Conservation (phyloP, 2,888 invertebrate genomes). For the Diachrysia chrysitis region DNA sequence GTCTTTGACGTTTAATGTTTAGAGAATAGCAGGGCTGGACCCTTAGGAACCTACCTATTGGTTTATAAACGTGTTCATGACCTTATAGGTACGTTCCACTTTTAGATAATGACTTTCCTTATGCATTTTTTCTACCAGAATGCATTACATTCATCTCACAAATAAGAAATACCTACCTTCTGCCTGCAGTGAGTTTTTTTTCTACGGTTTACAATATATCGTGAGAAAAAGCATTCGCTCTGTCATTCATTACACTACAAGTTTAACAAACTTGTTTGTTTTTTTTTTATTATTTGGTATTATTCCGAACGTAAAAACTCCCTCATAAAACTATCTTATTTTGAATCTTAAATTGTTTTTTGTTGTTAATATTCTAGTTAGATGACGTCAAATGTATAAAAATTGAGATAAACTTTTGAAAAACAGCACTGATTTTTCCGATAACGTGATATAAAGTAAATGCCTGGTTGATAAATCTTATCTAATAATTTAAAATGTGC, state of each 20-base stretch:
- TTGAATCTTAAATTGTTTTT: background rate
- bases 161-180: too few relatives aligned
- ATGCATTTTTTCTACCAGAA: too few relatives aligned
- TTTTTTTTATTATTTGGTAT: background rate
- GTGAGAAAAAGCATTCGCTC: slow-evolving; percentile 1
- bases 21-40: too few relatives aligned
- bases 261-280: background rate
- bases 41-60: too few relatives aligned
- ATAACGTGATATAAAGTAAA: background rate
- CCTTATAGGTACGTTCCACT: too few relatives aligned
- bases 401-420: background rate
- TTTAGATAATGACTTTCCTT: too few relatives aligned
- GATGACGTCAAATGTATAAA: background rate
- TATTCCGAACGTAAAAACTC: background rate
- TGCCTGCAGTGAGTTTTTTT: background rate
- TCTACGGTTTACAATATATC: background rate
- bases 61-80: too few relatives aligned
- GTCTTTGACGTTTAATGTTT: too few relatives aligned
- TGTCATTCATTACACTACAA: background rate
- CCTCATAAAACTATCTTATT: background rate
- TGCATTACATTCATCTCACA: too few relatives aligned
- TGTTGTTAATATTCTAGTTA: background rate
- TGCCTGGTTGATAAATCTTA: background rate
- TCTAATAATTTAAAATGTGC: background rate
- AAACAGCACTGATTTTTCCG: background rate